These are phyloP conservation scores for Drosophila percnosoma DNA, from an alignment of 2,888 invertebrate species.

Conservation along the genomic window DNA sequence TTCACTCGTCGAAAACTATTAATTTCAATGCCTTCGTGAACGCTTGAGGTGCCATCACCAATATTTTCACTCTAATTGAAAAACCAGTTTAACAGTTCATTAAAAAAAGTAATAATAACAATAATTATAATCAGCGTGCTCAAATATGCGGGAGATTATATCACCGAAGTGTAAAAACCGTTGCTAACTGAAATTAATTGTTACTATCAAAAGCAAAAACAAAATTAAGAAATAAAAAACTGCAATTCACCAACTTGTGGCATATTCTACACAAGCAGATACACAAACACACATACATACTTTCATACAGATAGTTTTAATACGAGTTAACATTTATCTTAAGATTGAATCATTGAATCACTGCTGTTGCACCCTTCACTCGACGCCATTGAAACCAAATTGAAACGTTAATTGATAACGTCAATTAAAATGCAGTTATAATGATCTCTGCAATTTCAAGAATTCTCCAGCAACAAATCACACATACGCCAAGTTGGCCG, in stretches of 20 bases:
- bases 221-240: constrained; percentile 26
- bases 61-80: constrained; percentile 80
- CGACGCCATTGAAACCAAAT: constrained; percentile 12
- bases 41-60: constrained; percentile 67
- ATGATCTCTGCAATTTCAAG: constrained; percentile 64
- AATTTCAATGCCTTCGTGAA: constrained; percentile 57
- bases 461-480: constrained; percentile 55
- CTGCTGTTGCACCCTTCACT: constrained; percentile 49
- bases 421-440: constrained; percentile 67
- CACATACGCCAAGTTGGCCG: constrained; percentile 63
- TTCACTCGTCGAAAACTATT: constrained; percentile 62
- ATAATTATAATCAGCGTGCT: constrained; percentile 60
- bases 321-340: constrained; percentile 5
- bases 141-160: constrained; percentile 61
- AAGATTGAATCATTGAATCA: constrained; percentile 22
- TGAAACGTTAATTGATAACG: constrained; percentile 43
- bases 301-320: neutral
- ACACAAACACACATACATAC: neutral
- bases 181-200: constrained; percentile 67
- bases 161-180: constrained; percentile 58
- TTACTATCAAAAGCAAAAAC: constrained; percentile 48
- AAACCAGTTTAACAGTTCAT: constrained; percentile 77
- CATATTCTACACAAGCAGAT: constrained; percentile 40
- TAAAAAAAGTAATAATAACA: constrained; percentile 55
- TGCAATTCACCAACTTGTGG: constrained; percentile 55